These are phyloP conservation scores for Fukomys damarensis DNA, from an alignment of 2,113 vertebrate genomes.

Conservation along the genomic window DNA sequence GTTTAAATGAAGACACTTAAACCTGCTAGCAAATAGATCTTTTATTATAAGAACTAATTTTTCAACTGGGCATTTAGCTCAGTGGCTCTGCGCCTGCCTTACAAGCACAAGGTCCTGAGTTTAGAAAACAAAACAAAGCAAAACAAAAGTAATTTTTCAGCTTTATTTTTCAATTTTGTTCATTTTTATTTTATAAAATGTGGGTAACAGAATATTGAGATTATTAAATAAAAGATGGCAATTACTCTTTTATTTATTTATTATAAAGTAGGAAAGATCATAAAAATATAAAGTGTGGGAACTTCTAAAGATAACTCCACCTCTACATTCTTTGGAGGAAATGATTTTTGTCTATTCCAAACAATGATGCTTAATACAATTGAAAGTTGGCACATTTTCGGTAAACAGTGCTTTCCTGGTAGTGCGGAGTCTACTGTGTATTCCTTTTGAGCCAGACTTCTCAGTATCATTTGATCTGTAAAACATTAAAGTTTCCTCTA, in stretches of 20 bases:
- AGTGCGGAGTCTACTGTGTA: constrained; percentile 69
- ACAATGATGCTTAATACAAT: constrained; percentile 85
- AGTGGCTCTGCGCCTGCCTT: too few relatives aligned
- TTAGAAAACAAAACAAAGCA: too few relatives aligned
- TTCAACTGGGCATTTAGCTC: neutral
- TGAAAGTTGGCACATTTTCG: constrained; percentile 80
- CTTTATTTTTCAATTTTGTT: neutral
- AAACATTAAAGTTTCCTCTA: constrained; percentile 81
- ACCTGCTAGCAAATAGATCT: neutral
- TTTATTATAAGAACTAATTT: neutral
- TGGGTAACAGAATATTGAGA: neutral
- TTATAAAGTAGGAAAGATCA: constrained; percentile 72
- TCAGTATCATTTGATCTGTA: constrained; percentile 82
- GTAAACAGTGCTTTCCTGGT: constrained; percentile 87
- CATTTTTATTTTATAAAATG: constrained; percentile 30
- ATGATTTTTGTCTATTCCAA: constrained; percentile 83
- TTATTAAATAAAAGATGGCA: constrained; percentile 43
- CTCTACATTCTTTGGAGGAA: constrained; percentile 84
- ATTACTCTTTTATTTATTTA: constrained; percentile 59
- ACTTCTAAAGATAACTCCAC: constrained; percentile 81
- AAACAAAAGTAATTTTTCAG: neutral
- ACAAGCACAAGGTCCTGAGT: too few relatives aligned
- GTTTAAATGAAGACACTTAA: constrained; percentile 40
- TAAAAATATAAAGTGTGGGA: constrained; percentile 85
- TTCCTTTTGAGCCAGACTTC: constrained; percentile 85